Evolutionary conservation across 2,888 invertebrate genomes (phyloP).

Genomic region (Pocota personata): DNA sequence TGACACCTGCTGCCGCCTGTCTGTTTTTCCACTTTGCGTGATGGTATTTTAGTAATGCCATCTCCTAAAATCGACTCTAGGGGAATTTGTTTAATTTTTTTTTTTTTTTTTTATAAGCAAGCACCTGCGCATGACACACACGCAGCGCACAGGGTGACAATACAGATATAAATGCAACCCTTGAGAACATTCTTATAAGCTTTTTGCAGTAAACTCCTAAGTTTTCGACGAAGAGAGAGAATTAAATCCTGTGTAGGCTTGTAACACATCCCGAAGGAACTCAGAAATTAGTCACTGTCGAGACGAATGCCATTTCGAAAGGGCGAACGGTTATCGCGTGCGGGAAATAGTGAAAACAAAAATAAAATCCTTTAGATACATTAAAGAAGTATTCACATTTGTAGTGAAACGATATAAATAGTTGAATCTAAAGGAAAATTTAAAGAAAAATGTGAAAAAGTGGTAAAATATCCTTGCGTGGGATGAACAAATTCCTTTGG

Average conservation of each 20-base stretch:
- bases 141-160: constrained; percentile 55
- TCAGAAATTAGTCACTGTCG: constrained; percentile 62
- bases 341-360: not conserved
- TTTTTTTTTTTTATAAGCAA: not conserved
- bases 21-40: constrained; percentile 46
- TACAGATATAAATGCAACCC: not conserved
- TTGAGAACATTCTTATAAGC: constrained; percentile 19
- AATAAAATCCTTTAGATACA: not conserved
- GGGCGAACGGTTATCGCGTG: constrained; percentile 39
- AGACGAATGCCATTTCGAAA: constrained; percentile 54
- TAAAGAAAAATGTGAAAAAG: not conserved
- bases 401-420: not conserved
- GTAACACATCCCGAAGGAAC: constrained; percentile 51
- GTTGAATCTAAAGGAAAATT: not conserved
- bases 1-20: constrained; percentile 72
- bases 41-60: constrained; percentile 56
- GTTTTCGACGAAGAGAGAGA: constrained; percentile 14
- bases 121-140: constrained; percentile 55
- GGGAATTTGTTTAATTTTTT: constrained; percentile 26
- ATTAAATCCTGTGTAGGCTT: constrained; percentile 33
- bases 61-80: constrained; percentile 35
- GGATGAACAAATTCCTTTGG: not conserved
- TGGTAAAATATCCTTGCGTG: constrained; percentile 8
- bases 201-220: constrained; percentile 48
- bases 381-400: not conserved